Base-by-base conservation (phyloP, 1,140 invertebrate species). In the Diplogasteroides magnus region DNA sequence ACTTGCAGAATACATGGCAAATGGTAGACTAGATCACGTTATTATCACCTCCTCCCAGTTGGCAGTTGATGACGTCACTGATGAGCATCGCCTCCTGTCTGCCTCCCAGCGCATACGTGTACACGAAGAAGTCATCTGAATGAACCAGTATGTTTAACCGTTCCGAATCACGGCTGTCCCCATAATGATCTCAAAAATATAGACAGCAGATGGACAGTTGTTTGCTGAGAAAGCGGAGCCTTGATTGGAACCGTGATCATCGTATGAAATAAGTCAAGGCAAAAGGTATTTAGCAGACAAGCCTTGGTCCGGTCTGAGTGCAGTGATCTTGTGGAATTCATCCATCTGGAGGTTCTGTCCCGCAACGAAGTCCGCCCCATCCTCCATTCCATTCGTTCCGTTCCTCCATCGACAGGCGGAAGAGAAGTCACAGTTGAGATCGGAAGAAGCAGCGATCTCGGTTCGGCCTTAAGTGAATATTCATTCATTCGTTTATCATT, bases 351-450 rank as follows among this genome's bases (percentile, higher is more conserved):
- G 64, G 48, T 37, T 66, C 32, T 66, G 32, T 11, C 26, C 57
- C 19, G 64, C 31, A 13, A 32, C 64, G 29, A 66, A 48, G 19
- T 48, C 37, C 6, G 37, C 37, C 6, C 37, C 19, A 19, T 48
- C 37, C 19, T 48, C 37, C 37, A 11, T 6, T 48, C 37, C 48
- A 63, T 64, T 65, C 6, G 73, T 71, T 31, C 55, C 57, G 26
- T 74, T 74, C 31, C 73, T 60, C 73, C 73, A 74, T 25, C 69
- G 31, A 31, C 73, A 74, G 0, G 29, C 31, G 0, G 65, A 58
- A 26, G 65, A 31, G 61, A 74, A 74, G 57, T 74, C 73, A 31
- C 73, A 74, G 59, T 74, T 74, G 1, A 74, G 31, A 29, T 74
- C 69, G 27, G 64, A 61, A 19, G 73, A 74, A 3, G 69, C 11